Percentiles rank a stretch among this genome's conserved stretches.
phyloP scores from a whole-genome alignment of 1,140 invertebrate genomes.

The Brachionus manjavacas region DNA sequence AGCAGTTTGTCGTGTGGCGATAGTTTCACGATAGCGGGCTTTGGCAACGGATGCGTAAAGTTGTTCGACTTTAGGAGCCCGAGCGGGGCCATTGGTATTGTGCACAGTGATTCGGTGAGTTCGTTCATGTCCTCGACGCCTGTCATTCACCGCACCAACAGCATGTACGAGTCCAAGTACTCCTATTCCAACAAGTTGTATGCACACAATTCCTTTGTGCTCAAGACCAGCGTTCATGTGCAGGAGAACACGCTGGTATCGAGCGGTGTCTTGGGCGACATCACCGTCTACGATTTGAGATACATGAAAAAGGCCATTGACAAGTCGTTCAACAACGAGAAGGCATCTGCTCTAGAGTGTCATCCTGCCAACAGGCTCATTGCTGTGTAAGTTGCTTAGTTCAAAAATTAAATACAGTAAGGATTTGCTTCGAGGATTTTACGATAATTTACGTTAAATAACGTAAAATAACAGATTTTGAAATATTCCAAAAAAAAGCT shows the following conservation, averaged over 20 bases:
- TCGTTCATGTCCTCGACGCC: background rate
- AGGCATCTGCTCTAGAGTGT: background rate
- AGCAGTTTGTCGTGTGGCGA: background rate
- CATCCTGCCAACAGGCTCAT: slow-evolving; percentile 9
- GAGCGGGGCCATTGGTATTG: background rate
- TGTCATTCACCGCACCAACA: background rate
- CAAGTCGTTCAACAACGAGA: slow-evolving; percentile 27
- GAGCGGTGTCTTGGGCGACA: background rate
- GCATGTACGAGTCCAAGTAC: background rate
- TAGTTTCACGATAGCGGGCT: slow-evolving; percentile 14
- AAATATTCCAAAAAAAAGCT: no score
- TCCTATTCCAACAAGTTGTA: background rate
- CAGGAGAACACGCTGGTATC: background rate
- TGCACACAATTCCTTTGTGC: slow-evolving; percentile 11
- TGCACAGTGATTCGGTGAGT: no score
- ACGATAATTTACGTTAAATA: no score
- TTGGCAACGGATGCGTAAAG: slow-evolving; percentile 27
- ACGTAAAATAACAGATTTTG: no score
- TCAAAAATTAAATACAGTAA: no score
- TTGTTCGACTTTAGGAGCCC: slow-evolving; percentile 16
- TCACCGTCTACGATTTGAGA: slow-evolving; percentile 27
- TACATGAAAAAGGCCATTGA: background rate
- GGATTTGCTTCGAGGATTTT: no score
- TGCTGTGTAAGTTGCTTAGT: background rate
- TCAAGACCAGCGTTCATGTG: background rate